Evolutionary conservation across 1,140 invertebrate species (phyloP), one percentile per base, ranked within the genome.

Genomic region (Drosophila pallidifrons): DNA sequence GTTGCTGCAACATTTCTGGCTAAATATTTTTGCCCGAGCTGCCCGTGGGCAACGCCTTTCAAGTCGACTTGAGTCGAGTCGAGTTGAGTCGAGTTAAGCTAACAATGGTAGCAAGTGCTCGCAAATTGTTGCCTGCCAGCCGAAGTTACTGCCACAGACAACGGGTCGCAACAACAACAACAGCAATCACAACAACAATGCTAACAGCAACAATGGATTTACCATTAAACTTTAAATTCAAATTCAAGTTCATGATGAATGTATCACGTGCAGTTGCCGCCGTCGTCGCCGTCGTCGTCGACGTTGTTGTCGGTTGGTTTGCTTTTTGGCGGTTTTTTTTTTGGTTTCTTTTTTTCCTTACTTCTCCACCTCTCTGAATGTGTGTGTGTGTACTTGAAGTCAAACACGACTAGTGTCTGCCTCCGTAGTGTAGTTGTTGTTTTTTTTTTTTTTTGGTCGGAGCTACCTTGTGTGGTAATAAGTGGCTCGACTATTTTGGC

Each of bases 161-260:
- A 32, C 45, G 41, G 16, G 30, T 51, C 28, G 46, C 59, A 73
- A 46, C 43, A 54, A 45, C 13, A 28, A 30, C 45, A 47, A 1
- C 28, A 67, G 41, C 51, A 51, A 67, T 38, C 46, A 4, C 61
- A 57, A 16, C 47, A 64, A 7, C 57, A 61, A 58, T 45, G 74
- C 6, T 16, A 51, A 47, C 58, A 74, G 60, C 77, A 77, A 80
- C 81, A 89, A 64, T 86, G 76, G 78, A 79, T 78, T 88, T 79
- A 90, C 86, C 85, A 86, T 91, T 91, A 89, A 89, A 91, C 90
- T 91, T 91, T 79, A 86, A 91, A 91, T 91, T 90, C 90, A 91
- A 91, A 91, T 91, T 91, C 91, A 91, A 91, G 91, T 91, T 91
- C 91, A 91, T 91, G 91, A 91, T 91, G 81, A 91, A 91, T 91